Base-by-base conservation (phyloP, 2,113 vertebrate species). In the Carassius auratus region DNA sequence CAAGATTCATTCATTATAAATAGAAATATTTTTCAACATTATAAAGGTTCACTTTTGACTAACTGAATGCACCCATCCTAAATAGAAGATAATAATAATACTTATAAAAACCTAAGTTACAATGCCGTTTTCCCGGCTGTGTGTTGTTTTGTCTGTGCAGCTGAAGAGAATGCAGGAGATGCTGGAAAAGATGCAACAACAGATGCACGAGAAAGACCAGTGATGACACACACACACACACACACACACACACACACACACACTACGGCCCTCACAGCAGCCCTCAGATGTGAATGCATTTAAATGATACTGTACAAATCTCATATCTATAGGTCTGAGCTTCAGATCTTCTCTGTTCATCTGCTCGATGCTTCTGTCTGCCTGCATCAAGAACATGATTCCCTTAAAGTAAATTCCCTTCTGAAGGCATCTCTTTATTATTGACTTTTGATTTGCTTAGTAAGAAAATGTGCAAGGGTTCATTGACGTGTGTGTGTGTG, bases 131-230 rank as follows among this genome's bases (percentile, higher is more conserved):
- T 45, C 42, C 8, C 2, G 42, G 4, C 30, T 55, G 75, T 75
- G 55, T 69, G 55, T 76, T 66, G 59, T 75, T 87, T 42, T 90
- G 26, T 59, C 21, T 84, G 57, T 87, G 75, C 95, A 99, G 98
- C 92, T 99, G 87, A 96, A 96, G 89, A 94, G 96, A 91, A 99
- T 99, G 98, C 98, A 99, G 91, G 98, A 99, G 94, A 99, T 99
- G 98, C 94, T 99, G 92, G 97, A 97, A 91, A 98, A 98, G 92
- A 99, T 99, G 97, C 98, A 99, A 91, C 97, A 98, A 92, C 98
- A 99, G 92, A 99, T 99, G 96, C 97, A 99, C 19, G 97, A 99
- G 62, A 97, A 99, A 92, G 97, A 99, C 79, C 96, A 99, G 95
- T 99, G 95, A 96, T 86, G 62, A 50, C 33, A 77, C n/a, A 83